Evolutionary conservation across 92 coral and sea anemone species (phyloP), one percentile per base, ranked within the genome.

Genomic region (Nematostella vectensis): DNA sequence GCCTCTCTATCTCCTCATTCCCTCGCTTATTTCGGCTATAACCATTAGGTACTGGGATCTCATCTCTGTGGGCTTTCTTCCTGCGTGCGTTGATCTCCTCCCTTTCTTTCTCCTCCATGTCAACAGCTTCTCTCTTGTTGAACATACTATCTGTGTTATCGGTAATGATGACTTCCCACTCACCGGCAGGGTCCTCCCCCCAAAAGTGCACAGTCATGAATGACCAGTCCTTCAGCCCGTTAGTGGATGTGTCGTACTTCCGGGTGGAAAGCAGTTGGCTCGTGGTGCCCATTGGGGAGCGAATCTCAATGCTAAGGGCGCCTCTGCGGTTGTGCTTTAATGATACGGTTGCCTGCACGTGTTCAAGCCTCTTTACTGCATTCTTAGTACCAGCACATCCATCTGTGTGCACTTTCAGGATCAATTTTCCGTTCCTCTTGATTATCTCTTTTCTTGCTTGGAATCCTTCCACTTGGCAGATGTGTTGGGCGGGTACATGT

Each of bases 131-230:
- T 27, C 71, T 75, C 52, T 65, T 31, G 38, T 50, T 40, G 18
- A 29, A 40, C 52, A 55, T 20, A 0, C 81, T 58, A 21, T 56
- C 56, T 24, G 83, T 70, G 43, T 72, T 77, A 53, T 88, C 94
- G 12, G 68, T 66, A 17, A 88, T 57, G 22, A 36, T 59, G 8
- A 88, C 63, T 31, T 67, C 59, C 96, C 96, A 88, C 38, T 50
- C 63, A 19, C 96, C 96, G 13, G 29, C 17, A 25, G 96, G 88
- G 28, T 71, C 44, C 50, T 88, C 96, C 0, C 74, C 88, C 96
- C 96, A 88, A 16, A 88, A 67, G 56, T 88, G 96, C 11, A 88
- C 85, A 0, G 88, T 88, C 96, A 88, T 88, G 58, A 88, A 88
- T 6, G 70, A 52, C 96, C 96, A 88, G 52, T 72, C 82, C 29